Percentiles rank a stretch among this genome's conserved stretches.
phyloP scores from a whole-genome alignment of 2,888 invertebrate species.

The Cryptus viduatorius region DNA sequence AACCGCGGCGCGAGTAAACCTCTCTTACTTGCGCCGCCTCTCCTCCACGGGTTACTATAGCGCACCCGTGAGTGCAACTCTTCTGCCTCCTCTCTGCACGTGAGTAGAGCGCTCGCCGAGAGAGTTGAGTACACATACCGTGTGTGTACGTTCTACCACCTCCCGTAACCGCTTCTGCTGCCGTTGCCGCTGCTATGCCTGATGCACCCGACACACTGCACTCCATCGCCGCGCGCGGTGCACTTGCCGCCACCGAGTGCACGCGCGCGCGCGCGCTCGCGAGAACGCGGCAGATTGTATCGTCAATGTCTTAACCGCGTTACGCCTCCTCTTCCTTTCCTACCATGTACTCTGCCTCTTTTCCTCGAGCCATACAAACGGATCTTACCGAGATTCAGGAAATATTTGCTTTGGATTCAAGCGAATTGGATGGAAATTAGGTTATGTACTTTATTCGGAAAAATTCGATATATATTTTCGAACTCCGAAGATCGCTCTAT shows the following conservation, averaged over 20 bases:
- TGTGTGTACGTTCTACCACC: slow-evolving; percentile 51
- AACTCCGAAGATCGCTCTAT: too few relatives aligned
- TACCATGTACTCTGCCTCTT: slow-evolving; percentile 46
- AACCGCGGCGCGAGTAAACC: slow-evolving; percentile 56
- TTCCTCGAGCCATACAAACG: slow-evolving; percentile 6
- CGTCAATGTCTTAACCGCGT: slow-evolving; percentile 82
- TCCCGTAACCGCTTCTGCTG: slow-evolving; percentile 41
- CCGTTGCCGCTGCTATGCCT: background rate
- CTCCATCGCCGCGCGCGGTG: slow-evolving; percentile 24
- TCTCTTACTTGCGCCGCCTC: slow-evolving; percentile 64
- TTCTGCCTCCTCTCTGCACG: slow-evolving; percentile 21
- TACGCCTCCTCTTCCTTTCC: slow-evolving; percentile 75
- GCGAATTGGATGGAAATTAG: too few relatives aligned
- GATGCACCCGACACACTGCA: slow-evolving; percentile 37
- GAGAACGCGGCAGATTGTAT: slow-evolving; percentile 78
- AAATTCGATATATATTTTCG: too few relatives aligned
- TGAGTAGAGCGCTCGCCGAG: slow-evolving; percentile 13
- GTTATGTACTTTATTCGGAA: too few relatives aligned
- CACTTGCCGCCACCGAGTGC: slow-evolving; percentile 47
- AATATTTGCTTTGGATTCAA: background rate
- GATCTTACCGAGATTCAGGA: background rate
- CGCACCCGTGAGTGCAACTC: slow-evolving; percentile 2
- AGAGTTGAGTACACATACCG: slow-evolving; percentile 54
- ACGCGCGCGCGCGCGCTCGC: slow-evolving; percentile 59
- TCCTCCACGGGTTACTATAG: slow-evolving; percentile 17